Evolutionary conservation across 1,140 invertebrate genomes (phyloP), one percentile per base, ranked within the genome.

Genomic region (Oscheius sp.): DNA sequence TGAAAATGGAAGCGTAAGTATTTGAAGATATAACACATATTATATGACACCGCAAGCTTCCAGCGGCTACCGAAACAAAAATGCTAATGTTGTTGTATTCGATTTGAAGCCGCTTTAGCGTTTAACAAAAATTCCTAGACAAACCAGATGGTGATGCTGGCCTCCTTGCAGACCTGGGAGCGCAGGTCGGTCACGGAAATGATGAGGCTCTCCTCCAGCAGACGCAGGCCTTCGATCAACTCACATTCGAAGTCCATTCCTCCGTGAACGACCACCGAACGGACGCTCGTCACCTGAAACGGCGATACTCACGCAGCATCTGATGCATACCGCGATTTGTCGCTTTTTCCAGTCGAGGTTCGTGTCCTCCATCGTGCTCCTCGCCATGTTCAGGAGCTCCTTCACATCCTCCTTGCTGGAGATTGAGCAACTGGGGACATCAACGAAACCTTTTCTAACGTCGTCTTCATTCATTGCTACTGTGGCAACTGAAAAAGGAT

Each of bases 141-240:
- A 18, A 15, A 63, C 61, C 61, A 36, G 15, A 63, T 26, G 35
- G 61, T 63, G 61, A 63, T 63, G 61, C 61, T 32, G 18, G 61
- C 61, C 31, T 63, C 61, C 26, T 38, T 63, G 61, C 32, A 42
- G 7, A 63, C 61, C 31, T 63, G 61, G 61, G 61, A 63, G 29
- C 61, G 61, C 7, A 63, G 36, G 29, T 63, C 61, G 7, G 32
- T 63, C 4, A 63, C 36, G 31, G 61, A 63, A 7, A 18, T 38
- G 23, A 63, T 32, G 7, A 63, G 31, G 15, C 28, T 32, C 7
- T 63, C 61, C 35, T 63, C 61, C 31, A 63, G 26, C 20, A 15
- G n/a, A 42, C 15, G 61, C 31, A 63, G 31, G 18, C 10, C 31
- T 7, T 13, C 13, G 7, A 63, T 34, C 28, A 63, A n/a, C 18